phyloP scores from a whole-genome alignment of 2,888 invertebrate genomes.

The Octodonta nipae region DNA sequence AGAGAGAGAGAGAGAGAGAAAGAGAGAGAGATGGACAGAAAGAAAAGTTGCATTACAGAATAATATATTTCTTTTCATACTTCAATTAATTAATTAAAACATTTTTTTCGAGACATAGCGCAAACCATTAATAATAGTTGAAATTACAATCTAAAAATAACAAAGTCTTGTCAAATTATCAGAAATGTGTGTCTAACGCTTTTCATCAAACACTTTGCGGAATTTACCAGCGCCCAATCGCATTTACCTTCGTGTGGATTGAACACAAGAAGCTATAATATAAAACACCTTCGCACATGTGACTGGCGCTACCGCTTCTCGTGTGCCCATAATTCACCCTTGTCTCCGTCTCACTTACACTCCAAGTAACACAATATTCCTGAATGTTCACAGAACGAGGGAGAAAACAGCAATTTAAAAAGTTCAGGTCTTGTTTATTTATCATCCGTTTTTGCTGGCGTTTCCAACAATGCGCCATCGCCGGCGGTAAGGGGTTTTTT shows the following conservation, averaged over 20 bases:
- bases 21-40: too few species aligned
- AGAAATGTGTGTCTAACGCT: slow-evolving; percentile 1
- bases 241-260: slow-evolving; percentile 15
- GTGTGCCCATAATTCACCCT: slow-evolving; percentile 23
- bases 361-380: neutral
- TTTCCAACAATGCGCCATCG: slow-evolving; percentile 4
- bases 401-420: slow-evolving; percentile 7
- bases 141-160: too few species aligned
- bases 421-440: slow-evolving; percentile 8
- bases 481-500: too few species aligned
- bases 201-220: slow-evolving; percentile 5
- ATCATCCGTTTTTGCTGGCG: slow-evolving; percentile 9
- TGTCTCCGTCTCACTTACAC: slow-evolving; percentile 8
- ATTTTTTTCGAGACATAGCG: too few species aligned
- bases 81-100: slow-evolving; percentile 2
- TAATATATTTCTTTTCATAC: neutral
- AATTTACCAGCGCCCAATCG: slow-evolving; percentile 12
- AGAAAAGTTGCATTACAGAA: neutral
- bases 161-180: too few species aligned
- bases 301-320: slow-evolving; percentile 26
- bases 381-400: slow-evolving; percentile 6
- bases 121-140: too few species aligned
- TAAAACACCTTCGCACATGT: slow-evolving; percentile 29
- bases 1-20: too few species aligned
- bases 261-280: slow-evolving; percentile 22